Base-by-base conservation (phyloP, 2,888 invertebrate species). In the Rhyacophila evoluta region DNA sequence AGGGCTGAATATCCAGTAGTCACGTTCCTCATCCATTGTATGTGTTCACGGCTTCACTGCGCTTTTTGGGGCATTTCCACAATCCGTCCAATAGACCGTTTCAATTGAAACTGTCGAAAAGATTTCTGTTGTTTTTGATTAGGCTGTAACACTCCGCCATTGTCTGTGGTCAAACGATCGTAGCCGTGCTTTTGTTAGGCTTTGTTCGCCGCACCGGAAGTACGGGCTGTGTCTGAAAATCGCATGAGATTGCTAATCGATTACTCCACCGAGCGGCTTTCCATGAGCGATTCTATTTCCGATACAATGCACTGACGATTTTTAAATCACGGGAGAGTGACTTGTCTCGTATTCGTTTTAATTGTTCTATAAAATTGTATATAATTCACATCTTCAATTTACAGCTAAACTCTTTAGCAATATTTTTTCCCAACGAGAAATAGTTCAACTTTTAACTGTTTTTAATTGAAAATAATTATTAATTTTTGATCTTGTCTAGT, bases 121-220 rank as follows among this genome's bases (percentile, higher is more conserved):
- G 55, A 55, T 25, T 55, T 55, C 41, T 55, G 55, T 55, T 55
- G 55, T 55, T 55, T 55, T 55, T 55, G 55, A 55, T 55, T 19
- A 55, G 55, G 55, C 19, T n/a, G n/a, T n/a, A 55, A 19, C 55
- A 55, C 15, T 55, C 55, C 15, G 55, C 55, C 25, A 55, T 55
- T 55, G 55, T 55, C 19, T 55, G 55, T 19, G 55, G 55, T 8
- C 55, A 55, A 55, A 55, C 10, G 25, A 55, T 55, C 55, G 55
- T 55, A 10, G 55, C 19, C 10, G 15, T 10, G 55, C 55, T 55
- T 25, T 55, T 4, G 55, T 25, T 55, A 10, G 10, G 25, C 55
- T 55, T 55, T 55, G 55, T 55, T 19, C 55, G 25, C 10, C 55
- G 19, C 55, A 19, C 55, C 55, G 55, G 55, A 55, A 55, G 55